Conservation (phyloP, 1,140 invertebrate species). For the Agrypnia vestita region DNA sequence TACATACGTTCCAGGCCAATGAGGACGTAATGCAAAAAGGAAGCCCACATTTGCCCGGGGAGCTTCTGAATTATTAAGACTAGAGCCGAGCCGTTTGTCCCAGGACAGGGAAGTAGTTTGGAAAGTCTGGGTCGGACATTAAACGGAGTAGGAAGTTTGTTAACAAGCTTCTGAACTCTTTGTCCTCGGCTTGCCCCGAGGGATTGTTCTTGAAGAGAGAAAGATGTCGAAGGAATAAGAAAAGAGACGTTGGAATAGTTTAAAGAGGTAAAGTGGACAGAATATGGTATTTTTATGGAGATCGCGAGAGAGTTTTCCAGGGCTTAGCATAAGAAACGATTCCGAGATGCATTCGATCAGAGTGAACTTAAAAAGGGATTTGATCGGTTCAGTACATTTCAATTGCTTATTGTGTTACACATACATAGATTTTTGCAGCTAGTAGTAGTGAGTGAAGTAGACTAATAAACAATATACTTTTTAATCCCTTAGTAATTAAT, state of each 20-base stretch:
- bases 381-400: no score
- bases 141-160: conserved; percentile 54
- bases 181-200: conserved; percentile 41
- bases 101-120: background rate
- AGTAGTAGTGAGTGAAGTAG: no score
- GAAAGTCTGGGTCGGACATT: conserved; percentile 19
- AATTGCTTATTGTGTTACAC: no score
- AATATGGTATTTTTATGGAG: conserved; percentile 14
- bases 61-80: background rate
- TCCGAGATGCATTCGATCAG: no score
- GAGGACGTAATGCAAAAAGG: background rate
- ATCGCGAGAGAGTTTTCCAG: background rate
- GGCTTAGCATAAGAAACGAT: no score
- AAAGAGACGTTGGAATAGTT: conserved; percentile 6
- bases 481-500: no score
- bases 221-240: conserved; percentile 6
- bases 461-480: no score
- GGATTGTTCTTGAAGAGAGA: conserved; percentile 17
- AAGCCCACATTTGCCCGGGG: background rate
- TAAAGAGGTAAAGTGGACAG: conserved; percentile 2
- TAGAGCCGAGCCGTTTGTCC: background rate
- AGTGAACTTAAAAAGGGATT: no score
- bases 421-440: no score
- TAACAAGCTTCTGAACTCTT: conserved; percentile 59
- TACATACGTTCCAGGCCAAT: background rate